Percentiles rank a stretch among this genome's conserved stretches.
These are phyloP conservation scores for Pelobates cultripes DNA, from an alignment of 2,797 vertebrate genomes.

Conservation along the genomic window DNA sequence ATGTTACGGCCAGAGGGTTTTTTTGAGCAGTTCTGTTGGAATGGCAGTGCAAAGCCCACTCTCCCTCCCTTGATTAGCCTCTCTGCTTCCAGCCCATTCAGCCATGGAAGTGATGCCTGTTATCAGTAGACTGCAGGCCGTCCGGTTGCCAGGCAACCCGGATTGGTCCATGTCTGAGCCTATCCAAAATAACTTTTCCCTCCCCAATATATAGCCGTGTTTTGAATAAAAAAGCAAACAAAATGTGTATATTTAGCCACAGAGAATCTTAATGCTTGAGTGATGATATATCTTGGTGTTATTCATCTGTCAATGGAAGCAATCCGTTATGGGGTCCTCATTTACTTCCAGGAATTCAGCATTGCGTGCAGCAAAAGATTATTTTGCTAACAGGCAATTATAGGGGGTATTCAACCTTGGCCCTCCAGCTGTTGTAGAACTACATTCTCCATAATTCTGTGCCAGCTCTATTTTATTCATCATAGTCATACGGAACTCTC, in stretches of 20 bases:
- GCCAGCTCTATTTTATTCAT: no score
- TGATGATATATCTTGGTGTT: no score
- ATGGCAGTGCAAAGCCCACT: conserved; percentile 38
- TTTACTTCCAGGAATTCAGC: no score
- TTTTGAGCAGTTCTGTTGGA: conserved; percentile 35
- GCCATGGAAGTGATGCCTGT: conserved; percentile 81
- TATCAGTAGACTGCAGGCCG: conserved; percentile 90
- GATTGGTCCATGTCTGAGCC: conserved; percentile 63
- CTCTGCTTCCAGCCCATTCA: conserved; percentile 65
- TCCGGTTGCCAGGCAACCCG: conserved; percentile 91
- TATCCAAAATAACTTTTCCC: conserved; percentile 42
- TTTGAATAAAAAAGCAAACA: background rate
- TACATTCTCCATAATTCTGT: no score
- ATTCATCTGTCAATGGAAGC: no score
- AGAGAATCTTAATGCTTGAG: background rate
- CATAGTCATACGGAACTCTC: no score
- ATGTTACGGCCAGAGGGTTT: conserved; percentile 47
- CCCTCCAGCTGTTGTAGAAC: no score
- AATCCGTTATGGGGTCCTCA: no score
- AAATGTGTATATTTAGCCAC: background rate
- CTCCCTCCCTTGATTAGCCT: conserved; percentile 44
- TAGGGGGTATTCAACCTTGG: no score
- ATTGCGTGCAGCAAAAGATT: no score
- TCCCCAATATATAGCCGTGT: conserved; percentile 26
- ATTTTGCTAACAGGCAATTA: no score